phyloP scores from a whole-genome alignment of 1,140 invertebrate genomes.

The Drosophila watanabei region DNA sequence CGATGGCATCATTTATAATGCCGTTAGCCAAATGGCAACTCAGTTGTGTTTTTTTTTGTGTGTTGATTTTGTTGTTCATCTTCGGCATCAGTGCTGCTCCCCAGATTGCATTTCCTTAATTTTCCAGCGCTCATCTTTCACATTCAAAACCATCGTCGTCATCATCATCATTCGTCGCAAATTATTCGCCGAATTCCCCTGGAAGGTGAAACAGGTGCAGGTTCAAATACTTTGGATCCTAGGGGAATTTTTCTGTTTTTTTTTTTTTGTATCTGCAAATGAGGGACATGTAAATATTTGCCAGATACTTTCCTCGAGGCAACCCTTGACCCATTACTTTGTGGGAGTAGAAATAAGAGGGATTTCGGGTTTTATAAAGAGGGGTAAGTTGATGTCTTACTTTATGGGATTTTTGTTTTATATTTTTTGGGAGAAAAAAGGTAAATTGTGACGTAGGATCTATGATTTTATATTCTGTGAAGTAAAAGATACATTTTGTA shows the following conservation, averaged over 20 bases:
- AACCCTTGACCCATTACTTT: slow-evolving; percentile 30
- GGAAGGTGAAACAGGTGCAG: slow-evolving; percentile 58
- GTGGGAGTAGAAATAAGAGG: too few relatives aligned
- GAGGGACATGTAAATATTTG: slow-evolving; percentile 25
- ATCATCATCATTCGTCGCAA: slow-evolving; percentile 48
- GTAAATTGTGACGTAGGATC: too few relatives aligned
- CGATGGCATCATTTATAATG: slow-evolving; percentile 77
- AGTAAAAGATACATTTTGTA: background rate
- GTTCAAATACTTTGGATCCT: slow-evolving; percentile 26
- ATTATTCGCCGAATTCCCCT: slow-evolving; percentile 46
- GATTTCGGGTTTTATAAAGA: background rate
- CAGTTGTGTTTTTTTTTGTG: slow-evolving; percentile 61
- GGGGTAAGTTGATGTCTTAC: background rate
- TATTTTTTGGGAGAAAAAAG: background rate
- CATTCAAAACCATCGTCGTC: slow-evolving; percentile 57
- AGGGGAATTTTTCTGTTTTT: background rate
- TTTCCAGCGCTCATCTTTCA: slow-evolving; percentile 74
- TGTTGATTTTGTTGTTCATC: slow-evolving; percentile 79
- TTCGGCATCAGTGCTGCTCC: slow-evolving; percentile 32
- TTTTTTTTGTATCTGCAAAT: background rate
- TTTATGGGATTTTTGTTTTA: background rate
- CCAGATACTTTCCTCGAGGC: background rate
- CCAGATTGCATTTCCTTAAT: slow-evolving; percentile 75
- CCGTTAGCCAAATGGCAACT: slow-evolving; percentile 71
- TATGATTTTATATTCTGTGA: too few relatives aligned